Conservation (phyloP, 2,888 invertebrate species). For the Argyresthia albistria region DNA sequence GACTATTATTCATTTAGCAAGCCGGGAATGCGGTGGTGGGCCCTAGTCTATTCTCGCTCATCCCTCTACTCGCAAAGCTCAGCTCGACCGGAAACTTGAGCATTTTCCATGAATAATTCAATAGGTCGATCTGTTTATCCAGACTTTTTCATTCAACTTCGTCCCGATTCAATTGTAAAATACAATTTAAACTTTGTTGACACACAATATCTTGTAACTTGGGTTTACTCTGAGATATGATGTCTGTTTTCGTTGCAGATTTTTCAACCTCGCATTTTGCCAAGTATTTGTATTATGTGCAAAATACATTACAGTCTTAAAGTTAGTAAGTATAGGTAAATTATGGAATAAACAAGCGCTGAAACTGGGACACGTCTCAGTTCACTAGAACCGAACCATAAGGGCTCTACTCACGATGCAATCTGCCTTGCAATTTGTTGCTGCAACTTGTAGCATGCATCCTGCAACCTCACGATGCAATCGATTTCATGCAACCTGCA, state of each 20-base stretch:
- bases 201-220: too few species aligned
- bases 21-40: not conserved
- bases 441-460: too few species aligned
- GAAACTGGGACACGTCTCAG: too few species aligned
- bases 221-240: not conserved
- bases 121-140: slow-evolving; percentile 32
- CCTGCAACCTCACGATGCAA: too few species aligned
- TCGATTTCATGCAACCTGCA: too few species aligned
- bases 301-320: not conserved
- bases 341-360: too few species aligned
- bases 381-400: too few species aligned
- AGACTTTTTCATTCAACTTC: slow-evolving; percentile 29
- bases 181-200: slow-evolving; percentile 1
- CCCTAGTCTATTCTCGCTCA: not conserved
- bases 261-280: slow-evolving; percentile 12
- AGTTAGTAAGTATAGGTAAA: too few species aligned
- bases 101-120: slow-evolving; percentile 60
- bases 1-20: not conserved
- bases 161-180: not conserved
- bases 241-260: slow-evolving; percentile 9
- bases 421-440: too few species aligned
- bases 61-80: slow-evolving; percentile 7
- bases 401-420: too few species aligned
- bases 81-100: slow-evolving; percentile 35
- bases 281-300: not conserved